phyloP scores from a whole-genome alignment of 2,888 invertebrate genomes.

The Platycheirus albimanus region DNA sequence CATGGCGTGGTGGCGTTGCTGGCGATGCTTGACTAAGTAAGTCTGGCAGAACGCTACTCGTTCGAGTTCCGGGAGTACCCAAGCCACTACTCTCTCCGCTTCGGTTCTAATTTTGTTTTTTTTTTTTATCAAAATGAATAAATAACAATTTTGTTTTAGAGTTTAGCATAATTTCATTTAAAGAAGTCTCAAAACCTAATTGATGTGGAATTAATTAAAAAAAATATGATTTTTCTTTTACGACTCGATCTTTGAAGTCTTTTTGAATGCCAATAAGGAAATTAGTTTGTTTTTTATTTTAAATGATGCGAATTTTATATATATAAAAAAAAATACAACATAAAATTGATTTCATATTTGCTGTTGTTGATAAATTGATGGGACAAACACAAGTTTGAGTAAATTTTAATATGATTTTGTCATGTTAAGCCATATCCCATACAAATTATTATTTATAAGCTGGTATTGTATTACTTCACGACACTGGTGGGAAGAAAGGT shows the following conservation, averaged over 20 bases:
- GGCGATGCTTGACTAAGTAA: conserved; percentile 94
- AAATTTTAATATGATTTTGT: conserved; percentile 23
- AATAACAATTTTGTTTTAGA: conserved; percentile 75
- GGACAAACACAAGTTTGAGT: conserved; percentile 57
- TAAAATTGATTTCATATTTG: conserved; percentile 14
- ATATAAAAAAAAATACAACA: conserved; percentile 17
- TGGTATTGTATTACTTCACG: conserved; percentile 40
- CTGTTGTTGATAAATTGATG: conserved; percentile 22
- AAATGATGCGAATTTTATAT: conserved; percentile 43
- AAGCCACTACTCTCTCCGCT: conserved; percentile 83
- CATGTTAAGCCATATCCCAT: conserved; percentile 57
- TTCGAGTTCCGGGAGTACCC: conserved; percentile 88
- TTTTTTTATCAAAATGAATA: conserved; percentile 53
- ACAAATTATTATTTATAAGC: too few relatives aligned
- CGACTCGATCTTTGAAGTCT: conserved; percentile 40
- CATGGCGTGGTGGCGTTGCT: conserved; percentile 93
- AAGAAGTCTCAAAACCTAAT: conserved; percentile 37
- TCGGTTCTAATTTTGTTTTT: conserved; percentile 80
- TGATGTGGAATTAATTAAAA: conserved; percentile 40
- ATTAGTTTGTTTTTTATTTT: conserved; percentile 35
- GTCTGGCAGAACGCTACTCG: conserved; percentile 97
- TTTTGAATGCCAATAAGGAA: conserved; percentile 73
- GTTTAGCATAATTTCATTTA: conserved; percentile 29
- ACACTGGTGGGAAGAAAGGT: conserved; percentile 39
- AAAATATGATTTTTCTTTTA: conserved; percentile 56